Percentiles rank a stretch among this genome's conserved stretches.
Evolutionary conservation across 2,888 invertebrate genomes (phyloP).

Genomic region (Lycophotia porphyrea): DNA sequence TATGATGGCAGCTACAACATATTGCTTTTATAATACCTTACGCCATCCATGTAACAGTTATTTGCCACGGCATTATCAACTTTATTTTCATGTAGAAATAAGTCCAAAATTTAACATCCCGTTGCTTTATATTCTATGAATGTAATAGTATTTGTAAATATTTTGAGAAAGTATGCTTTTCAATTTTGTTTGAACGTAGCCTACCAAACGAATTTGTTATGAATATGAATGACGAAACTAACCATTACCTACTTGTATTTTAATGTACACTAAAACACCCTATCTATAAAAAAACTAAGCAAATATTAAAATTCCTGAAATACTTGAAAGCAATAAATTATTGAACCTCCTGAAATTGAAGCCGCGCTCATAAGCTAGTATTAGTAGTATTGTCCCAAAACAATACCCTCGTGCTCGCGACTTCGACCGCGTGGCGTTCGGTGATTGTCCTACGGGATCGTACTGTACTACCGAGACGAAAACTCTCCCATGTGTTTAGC

Average conservation of each 20-base stretch:
- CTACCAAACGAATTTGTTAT: not conserved
- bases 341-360: too few species aligned
- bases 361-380: too few species aligned
- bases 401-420: too few species aligned
- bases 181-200: not conserved
- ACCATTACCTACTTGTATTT: not conserved
- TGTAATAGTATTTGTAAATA: slow-evolving; percentile 16
- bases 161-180: slow-evolving; percentile 21
- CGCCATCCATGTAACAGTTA: slow-evolving; percentile 6
- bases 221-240: not conserved
- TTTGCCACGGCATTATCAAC: slow-evolving; percentile 9
- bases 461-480: too few species aligned
- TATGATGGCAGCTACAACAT: slow-evolving; percentile 15
- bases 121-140: not conserved
- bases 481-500: too few species aligned
- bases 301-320: not conserved
- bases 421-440: too few species aligned
- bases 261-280: not conserved
- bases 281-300: not conserved
- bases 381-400: too few species aligned
- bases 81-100: not conserved
- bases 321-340: too few species aligned
- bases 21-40: slow-evolving; percentile 33
- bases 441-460: too few species aligned
- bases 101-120: not conserved